A percentile compares a stretch with the other conserved stretches of the same genome.
phyloP scores from a whole-genome alignment of 2,113 vertebrate genomes.

The Oryzias celebensis region DNA sequence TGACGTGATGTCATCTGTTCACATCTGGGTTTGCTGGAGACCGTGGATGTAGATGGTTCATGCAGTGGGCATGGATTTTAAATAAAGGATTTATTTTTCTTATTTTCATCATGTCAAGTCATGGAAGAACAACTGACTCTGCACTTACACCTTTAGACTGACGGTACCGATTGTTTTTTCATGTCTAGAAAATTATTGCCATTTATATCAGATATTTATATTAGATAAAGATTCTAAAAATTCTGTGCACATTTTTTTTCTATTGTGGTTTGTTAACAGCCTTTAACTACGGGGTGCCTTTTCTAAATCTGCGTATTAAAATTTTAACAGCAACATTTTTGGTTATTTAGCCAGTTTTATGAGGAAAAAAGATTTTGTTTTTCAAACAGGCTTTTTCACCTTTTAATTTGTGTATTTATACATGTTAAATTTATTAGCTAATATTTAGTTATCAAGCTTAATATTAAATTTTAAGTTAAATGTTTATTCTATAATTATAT shows the following conservation, averaged over 20 bases:
- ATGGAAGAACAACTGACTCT: conserved; percentile 19
- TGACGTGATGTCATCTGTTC: conserved; percentile 3
- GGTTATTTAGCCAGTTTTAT: no score
- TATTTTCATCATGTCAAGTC: neutral
- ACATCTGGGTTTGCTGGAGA: conserved; percentile 17
- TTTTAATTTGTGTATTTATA: no score
- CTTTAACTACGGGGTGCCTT: no score
- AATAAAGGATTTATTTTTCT: conserved; percentile 23
- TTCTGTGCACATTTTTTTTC: conserved; percentile 27
- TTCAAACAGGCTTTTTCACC: no score
- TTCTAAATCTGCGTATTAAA: no score
- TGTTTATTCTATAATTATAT: no score
- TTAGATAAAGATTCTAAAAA: conserved; percentile 25
- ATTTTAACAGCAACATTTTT: no score
- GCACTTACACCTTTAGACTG: conserved; percentile 17
- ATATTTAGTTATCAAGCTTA: no score
- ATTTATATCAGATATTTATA: conserved; percentile 30
- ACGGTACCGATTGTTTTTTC: neutral
- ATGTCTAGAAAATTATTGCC: neutral
- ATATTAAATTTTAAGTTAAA: no score
- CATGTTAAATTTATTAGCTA: no score
- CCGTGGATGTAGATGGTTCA: conserved; percentile 23
- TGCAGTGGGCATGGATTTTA: conserved; percentile 1
- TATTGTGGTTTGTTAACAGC: conserved; percentile 18
- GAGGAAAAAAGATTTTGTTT: no score